Evolutionary conservation across 2,888 invertebrate species (phyloP), one percentile per base, ranked within the genome.

Genomic region (Tillus elongatus): DNA sequence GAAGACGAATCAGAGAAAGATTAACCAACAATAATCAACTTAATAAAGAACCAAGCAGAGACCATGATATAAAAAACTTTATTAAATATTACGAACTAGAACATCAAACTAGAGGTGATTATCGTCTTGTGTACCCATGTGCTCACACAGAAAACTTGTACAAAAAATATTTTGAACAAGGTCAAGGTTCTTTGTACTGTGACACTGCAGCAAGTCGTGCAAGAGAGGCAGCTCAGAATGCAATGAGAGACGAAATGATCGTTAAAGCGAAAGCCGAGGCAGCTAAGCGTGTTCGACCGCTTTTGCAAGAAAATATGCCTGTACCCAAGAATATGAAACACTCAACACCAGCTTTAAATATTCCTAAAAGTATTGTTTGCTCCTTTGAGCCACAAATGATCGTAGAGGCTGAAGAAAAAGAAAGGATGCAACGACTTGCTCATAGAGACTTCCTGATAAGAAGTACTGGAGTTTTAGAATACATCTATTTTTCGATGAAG

Each of bases 121-220:
- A 77, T 57, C 66, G 79, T 26, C 69, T 78, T 41, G 75, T 85
- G 37, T 86, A 82, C 68, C 86, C 86, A 1, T 72, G 74, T 15
- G 41, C 60, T 0, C 70, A 72, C 39, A 57, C 59, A 11, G 74
- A 75, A 36, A 76, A 76, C 52, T 42, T 48, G 12, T 88, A 86
- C 60, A 72, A 77, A 32, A 70, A 74, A 37, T 80, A 80, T 55
- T 83, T 83, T 58, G 77, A 81, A 53, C 83, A 86, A 66, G 83
- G 79, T 30, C 75, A 79, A 35, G 77, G 75, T 40, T 81, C 82
- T 2, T 66, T 82, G 39, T 86, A 82, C 60, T 79, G 81, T 32
- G 76, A 79, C 46, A 88, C 87, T 0, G 79, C 78, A 0, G 77
- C 84, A 0, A 85, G 85, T 36, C 75, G 82, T 41, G 83, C 84